Base-by-base conservation (phyloP, 2,888 invertebrate species). In the Hybos culiciformis region DNA sequence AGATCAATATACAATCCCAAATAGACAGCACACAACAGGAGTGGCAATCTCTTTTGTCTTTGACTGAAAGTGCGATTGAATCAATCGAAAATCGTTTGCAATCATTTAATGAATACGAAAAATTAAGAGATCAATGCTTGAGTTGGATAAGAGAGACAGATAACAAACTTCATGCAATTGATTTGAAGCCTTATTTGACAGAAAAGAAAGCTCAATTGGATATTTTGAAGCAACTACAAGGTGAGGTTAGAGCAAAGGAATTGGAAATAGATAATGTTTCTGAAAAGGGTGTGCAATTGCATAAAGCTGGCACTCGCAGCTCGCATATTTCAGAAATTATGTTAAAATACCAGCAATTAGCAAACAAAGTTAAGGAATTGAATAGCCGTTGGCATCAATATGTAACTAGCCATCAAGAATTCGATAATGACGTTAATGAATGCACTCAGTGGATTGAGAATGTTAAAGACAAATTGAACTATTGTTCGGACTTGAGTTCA, bases 371-470 rank as follows among this genome's bases (percentile, higher is more conserved):
- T 1, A 94, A 93, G 69, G 93, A 94, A 56, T 68, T 92, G 19
- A 85, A 86, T 20, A 77, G 78, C 41, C 83, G 87, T 53, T 94
- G 94, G 94, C 88, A 91, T 56, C 85, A 87, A 50, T 92, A 90
- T 60, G 91, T 88, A 0, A 77, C 76, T 36, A 80, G 79, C 21
- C 91, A 92, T 59, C 84, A 88, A 68, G 87, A 91, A 55, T 90
- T 90, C 56, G 80, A 88, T 41, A 80, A 78, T 48, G 79, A 82
- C 55, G 70, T 87, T 1, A 74, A 79, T 0, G 85, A 87, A 55
- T 87, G 85, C 48, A 75, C 76, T 5, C 77, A 80, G 46, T 92
- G 91, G 91, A 73, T 94, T 21, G 79, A 82, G 51, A 82, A 82
- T 41, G 77, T 90, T 14, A 77, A 78, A 55, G 80, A 83, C 49